Conservation (phyloP, 1,140 invertebrate genomes). For the Acromyrmex charruanus region DNA sequence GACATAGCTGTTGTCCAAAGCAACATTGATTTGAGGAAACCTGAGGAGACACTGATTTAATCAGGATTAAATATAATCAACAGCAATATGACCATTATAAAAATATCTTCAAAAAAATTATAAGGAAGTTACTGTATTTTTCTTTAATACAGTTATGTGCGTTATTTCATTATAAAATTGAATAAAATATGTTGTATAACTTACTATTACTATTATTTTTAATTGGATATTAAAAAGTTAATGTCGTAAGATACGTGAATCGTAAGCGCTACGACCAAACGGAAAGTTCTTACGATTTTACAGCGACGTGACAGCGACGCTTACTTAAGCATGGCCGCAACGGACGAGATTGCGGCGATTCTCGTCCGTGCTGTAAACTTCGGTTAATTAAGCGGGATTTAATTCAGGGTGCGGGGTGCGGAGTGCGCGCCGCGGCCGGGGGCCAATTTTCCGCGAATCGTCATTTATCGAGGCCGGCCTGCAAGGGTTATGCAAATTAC, state of each 20-base stretch:
- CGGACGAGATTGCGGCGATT: slow-evolving; percentile 20
- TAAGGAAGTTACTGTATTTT: neutral
- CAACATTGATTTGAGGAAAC: neutral
- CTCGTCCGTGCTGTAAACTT: slow-evolving; percentile 61
- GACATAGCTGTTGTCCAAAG: neutral
- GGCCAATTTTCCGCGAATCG: slow-evolving; percentile 82
- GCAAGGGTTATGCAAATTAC: slow-evolving; percentile 83
- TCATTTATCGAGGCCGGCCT: slow-evolving; percentile 80
- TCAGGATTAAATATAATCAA: too few relatives aligned
- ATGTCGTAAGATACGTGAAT: neutral
- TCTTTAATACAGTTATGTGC: neutral
- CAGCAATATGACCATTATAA: neutral
- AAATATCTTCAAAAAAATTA: neutral
- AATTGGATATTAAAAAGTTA: slow-evolving; percentile 38
- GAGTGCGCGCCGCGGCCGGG: slow-evolving; percentile 41
- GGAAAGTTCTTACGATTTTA: slow-evolving; percentile 32
- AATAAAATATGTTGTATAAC: neutral
- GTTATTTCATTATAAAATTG: neutral
- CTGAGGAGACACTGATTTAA: slow-evolving; percentile 14
- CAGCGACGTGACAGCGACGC: slow-evolving; percentile 1
- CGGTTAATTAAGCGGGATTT: slow-evolving; percentile 73
- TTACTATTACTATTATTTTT: slow-evolving; percentile 8
- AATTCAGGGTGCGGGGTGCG: slow-evolving; percentile 39
- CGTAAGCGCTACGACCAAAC: neutral
- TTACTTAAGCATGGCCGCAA: slow-evolving; percentile 20